These are phyloP conservation scores for Sebastes nivosus DNA, from an alignment of 2,797 vertebrate species.

Conservation along the genomic window DNA sequence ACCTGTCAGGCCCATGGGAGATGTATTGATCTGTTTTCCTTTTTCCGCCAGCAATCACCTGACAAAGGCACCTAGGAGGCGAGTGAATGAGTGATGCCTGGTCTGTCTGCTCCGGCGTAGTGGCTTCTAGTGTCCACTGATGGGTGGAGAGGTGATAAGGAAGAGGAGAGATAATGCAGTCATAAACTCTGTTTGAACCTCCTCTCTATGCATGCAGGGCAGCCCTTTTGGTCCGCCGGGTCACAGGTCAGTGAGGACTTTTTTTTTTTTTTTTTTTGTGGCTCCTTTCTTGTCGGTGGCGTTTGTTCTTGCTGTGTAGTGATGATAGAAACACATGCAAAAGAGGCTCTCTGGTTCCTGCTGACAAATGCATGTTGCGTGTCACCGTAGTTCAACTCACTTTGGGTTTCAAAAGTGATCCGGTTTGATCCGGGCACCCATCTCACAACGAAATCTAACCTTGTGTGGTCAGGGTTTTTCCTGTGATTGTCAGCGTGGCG, in stretches of 20 bases:
- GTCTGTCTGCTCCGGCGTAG: slow-evolving; percentile 67
- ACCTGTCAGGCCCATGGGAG: slow-evolving; percentile 88
- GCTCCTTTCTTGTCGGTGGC: slow-evolving; percentile 49
- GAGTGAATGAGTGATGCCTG: slow-evolving; percentile 85
- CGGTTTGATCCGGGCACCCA: slow-evolving; percentile 15
- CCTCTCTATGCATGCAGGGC: slow-evolving; percentile 65
- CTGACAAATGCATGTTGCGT: slow-evolving; percentile 71
- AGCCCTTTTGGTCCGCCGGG: slow-evolving; percentile 40
- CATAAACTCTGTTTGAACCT: slow-evolving; percentile 83
- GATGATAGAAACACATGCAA: slow-evolving; percentile 49
- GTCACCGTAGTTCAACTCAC: slow-evolving; percentile 59
- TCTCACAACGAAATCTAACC: slow-evolving; percentile 28
- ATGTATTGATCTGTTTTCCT: slow-evolving; percentile 91
- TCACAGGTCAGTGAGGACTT: slow-evolving; percentile 68
- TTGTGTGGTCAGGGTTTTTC: slow-evolving; percentile 36
- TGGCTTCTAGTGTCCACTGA: slow-evolving; percentile 76
- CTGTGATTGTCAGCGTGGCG: slow-evolving; percentile 14
- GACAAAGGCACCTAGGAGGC: slow-evolving; percentile 86
- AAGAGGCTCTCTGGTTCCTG: slow-evolving; percentile 66
- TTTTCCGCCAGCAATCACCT: slow-evolving; percentile 89
- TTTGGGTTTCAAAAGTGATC: slow-evolving; percentile 53
- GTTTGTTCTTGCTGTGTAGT: slow-evolving; percentile 53
- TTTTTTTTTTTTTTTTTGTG: slow-evolving; percentile 20
- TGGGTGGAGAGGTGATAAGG: slow-evolving; percentile 72
- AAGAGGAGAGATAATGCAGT: slow-evolving; percentile 73